phyloP scores from a whole-genome alignment of 2,113 vertebrate genomes.

The Nothocercus nigrocapillus region DNA sequence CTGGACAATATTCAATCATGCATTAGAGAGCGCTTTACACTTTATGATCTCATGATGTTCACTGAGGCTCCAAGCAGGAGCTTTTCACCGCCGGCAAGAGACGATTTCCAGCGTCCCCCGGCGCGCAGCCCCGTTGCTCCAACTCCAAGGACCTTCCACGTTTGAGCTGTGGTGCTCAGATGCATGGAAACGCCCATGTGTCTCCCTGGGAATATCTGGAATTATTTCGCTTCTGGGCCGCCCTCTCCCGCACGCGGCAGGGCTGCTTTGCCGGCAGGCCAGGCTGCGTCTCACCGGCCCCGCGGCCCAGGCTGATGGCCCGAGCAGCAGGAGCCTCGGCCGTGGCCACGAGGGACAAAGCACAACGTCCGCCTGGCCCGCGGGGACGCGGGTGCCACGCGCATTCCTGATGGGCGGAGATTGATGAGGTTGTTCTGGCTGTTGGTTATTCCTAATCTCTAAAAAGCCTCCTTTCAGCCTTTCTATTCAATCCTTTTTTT shows the following conservation, averaged over 20 bases:
- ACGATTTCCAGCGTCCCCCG: not conserved
- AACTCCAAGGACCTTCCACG: not conserved
- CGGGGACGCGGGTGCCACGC: not conserved
- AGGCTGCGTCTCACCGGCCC: conserved; percentile 3
- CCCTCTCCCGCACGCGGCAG: not conserved
- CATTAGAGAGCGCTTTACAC: conserved; percentile 11
- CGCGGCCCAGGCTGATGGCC: not conserved
- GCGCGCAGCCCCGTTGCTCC: not conserved
- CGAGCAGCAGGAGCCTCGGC: not conserved
- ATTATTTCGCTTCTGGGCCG: not conserved
- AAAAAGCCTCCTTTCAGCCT: not conserved
- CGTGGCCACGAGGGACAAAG: not conserved
- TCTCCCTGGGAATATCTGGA: not conserved
- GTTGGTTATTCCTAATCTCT: conserved; percentile 19
- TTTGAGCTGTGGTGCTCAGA: not conserved
- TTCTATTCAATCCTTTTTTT: not conserved
- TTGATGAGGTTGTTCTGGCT: conserved; percentile 22
- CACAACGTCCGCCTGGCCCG: not conserved
- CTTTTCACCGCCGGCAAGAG: not conserved
- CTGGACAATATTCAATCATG: conserved; percentile 27
- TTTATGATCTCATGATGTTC: not conserved
- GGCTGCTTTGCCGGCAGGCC: conserved; percentile 20
- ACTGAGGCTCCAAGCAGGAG: not conserved
- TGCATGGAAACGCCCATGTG: not conserved
- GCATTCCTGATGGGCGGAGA: not conserved